A percentile compares a stretch with the other conserved stretches of the same genome.
These are phyloP conservation scores for mouse (Mus musculus) DNA, from an alignment of 2,113 vertebrate species.

Conservation along the genomic window DNA sequence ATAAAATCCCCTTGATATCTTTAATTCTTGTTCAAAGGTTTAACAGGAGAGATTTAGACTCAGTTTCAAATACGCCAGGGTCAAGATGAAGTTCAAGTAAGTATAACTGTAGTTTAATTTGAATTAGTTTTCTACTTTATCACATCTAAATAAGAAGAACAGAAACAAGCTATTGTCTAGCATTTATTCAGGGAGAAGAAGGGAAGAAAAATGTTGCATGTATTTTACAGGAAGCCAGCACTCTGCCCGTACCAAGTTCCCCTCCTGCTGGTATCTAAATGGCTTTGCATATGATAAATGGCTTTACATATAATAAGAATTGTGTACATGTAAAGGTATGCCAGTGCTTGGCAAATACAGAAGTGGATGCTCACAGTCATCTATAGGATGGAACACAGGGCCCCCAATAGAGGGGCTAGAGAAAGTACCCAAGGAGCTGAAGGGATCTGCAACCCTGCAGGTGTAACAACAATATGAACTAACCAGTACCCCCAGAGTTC, in stretches of 20 bases:
- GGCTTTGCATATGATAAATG: not conserved
- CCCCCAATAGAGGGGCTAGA: no score
- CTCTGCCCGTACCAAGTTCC: not conserved
- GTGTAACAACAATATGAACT: no score
- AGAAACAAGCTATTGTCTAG: not conserved
- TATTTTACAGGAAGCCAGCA: not conserved
- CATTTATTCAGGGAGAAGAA: not conserved
- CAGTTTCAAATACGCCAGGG: constrained; percentile 35
- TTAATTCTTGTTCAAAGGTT: not conserved
- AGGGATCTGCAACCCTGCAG: no score
- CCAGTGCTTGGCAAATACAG: no score
- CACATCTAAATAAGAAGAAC: not conserved
- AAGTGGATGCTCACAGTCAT: no score
- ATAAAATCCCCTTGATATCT: not conserved
- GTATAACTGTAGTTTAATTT: constrained; percentile 36
- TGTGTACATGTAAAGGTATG: no score
- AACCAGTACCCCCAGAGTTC: no score
- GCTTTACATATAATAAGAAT: not conserved
- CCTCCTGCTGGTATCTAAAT: not conserved
- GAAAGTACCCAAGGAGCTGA: no score
- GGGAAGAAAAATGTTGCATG: not conserved
- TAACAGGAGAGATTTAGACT: constrained; percentile 7
- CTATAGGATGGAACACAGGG: no score
- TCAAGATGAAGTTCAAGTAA: constrained; percentile 28
- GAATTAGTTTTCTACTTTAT: constrained; percentile 39